These are phyloP conservation scores for Halichoeres trimaculatus DNA, from an alignment of 2,113 vertebrate genomes.

Conservation along the genomic window DNA sequence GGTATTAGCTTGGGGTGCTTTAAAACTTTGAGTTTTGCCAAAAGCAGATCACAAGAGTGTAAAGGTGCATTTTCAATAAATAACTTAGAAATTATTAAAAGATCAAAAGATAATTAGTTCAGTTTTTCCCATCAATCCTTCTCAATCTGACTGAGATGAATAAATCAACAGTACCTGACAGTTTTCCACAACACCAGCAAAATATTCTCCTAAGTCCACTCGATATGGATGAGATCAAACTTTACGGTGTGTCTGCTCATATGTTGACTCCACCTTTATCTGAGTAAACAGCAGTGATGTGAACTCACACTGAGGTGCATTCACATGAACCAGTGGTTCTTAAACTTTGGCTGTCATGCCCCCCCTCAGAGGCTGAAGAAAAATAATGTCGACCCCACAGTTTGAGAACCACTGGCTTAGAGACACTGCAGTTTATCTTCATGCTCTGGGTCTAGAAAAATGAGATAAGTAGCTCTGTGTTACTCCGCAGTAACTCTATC, in stretches of 20 bases:
- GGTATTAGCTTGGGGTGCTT: too few relatives aligned
- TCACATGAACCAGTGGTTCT: neutral
- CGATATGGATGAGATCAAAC: neutral
- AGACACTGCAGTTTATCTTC: neutral
- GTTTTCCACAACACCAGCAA: too few relatives aligned
- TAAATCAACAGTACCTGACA: too few relatives aligned
- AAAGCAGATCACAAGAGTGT: neutral
- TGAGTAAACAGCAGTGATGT: neutral
- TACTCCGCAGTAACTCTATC: neutral
- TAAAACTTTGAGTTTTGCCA: neutral
- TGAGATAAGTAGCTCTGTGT: neutral
- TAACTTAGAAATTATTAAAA: neutral
- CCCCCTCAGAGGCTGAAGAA: neutral
- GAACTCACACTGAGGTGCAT: neutral
- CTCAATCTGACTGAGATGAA: neutral
- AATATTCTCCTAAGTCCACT: neutral
- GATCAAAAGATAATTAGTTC: too few relatives aligned
- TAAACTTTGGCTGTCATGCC: neutral
- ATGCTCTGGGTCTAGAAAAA: neutral
- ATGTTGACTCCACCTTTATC: neutral
- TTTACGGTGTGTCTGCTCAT: neutral
- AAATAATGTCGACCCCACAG: neutral
- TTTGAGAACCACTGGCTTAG: neutral
- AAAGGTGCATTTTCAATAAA: neutral
- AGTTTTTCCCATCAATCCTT: neutral